These are phyloP conservation scores for Eptesicus fuscus DNA, from an alignment of 2,113 vertebrate genomes.

Conservation along the genomic window DNA sequence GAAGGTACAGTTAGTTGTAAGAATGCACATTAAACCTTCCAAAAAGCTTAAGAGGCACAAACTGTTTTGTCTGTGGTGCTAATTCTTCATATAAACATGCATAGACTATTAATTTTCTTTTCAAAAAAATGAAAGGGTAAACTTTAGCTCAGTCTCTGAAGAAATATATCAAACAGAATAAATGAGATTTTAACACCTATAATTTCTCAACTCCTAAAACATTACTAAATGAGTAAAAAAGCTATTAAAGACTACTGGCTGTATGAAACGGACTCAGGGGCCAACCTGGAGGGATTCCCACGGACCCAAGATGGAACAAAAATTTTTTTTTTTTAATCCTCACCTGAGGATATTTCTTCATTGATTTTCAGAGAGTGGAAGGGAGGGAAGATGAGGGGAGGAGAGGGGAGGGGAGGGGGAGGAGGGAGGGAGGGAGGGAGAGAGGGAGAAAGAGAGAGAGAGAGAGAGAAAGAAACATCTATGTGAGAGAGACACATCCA, in stretches of 20 bases:
- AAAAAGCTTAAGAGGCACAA: neutral
- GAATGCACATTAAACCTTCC: conserved; percentile 1
- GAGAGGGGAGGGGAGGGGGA: rapidly evolving
- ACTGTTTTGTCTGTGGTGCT: neutral
- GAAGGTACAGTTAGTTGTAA: neutral
- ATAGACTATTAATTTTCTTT: conserved; percentile 46
- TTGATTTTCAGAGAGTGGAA: too few species aligned
- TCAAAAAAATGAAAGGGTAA: conserved; percentile 41
- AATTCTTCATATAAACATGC: conserved; percentile 22
- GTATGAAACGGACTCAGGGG: neutral
- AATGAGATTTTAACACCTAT: conserved; percentile 48
- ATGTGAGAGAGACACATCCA: too few species aligned
- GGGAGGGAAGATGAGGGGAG: too few species aligned
- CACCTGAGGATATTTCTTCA: too few species aligned
- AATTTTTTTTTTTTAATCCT: too few species aligned
- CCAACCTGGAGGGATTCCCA: neutral
- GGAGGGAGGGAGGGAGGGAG: too few species aligned
- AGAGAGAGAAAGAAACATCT: too few species aligned
- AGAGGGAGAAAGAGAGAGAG: too few species aligned
- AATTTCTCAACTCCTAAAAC: conserved; percentile 37
- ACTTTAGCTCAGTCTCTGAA: conserved; percentile 28
- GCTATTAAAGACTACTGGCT: neutral
- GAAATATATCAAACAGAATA: conserved; percentile 46
- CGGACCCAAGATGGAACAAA: neutral
- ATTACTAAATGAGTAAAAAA: neutral